These are phyloP conservation scores for Saccostrea glomerata DNA, from an alignment of 1,140 invertebrate genomes.

Conservation along the genomic window DNA sequence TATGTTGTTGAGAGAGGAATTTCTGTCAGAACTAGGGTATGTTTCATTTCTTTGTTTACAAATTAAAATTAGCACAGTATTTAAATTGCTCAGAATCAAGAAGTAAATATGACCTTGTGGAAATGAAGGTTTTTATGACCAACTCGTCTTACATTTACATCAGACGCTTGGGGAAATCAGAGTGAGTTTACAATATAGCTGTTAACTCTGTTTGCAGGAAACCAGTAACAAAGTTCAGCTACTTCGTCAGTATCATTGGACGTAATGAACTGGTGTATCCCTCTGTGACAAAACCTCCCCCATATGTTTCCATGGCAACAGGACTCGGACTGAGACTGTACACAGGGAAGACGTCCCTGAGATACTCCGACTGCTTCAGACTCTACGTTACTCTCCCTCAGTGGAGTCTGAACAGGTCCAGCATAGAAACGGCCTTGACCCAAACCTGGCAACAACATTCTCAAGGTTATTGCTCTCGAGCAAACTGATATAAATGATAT, in stretches of 20 bases:
- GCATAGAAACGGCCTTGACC: not conserved
- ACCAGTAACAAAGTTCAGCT: conserved; percentile 48
- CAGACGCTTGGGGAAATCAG: too few relatives aligned
- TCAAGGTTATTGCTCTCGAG: conserved; percentile 13
- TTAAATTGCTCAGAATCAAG: too few relatives aligned
- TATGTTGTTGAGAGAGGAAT: conserved; percentile 25
- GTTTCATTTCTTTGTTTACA: not conserved
- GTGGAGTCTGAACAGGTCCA: conserved; percentile 16
- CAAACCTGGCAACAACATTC: conserved; percentile 27
- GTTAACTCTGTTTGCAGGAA: conserved; percentile 12
- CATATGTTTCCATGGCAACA: not conserved
- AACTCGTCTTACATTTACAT: too few relatives aligned
- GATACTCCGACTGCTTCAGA: conserved; percentile 30
- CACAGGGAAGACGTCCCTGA: not conserved
- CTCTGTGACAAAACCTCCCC: conserved; percentile 11
- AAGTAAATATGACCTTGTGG: too few relatives aligned
- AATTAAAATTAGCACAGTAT: too few relatives aligned
- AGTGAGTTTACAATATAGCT: not conserved
- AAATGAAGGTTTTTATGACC: too few relatives aligned
- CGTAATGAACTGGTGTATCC: conserved; percentile 24
- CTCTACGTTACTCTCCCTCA: not conserved
- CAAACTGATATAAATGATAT: not conserved
- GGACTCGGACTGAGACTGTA: conserved; percentile 9
- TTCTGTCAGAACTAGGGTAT: conserved; percentile 15
- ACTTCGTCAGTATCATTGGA: conserved; percentile 4